Evolutionary conservation across 2,113 vertebrate genomes (phyloP).

Genomic region (Apus apus): DNA sequence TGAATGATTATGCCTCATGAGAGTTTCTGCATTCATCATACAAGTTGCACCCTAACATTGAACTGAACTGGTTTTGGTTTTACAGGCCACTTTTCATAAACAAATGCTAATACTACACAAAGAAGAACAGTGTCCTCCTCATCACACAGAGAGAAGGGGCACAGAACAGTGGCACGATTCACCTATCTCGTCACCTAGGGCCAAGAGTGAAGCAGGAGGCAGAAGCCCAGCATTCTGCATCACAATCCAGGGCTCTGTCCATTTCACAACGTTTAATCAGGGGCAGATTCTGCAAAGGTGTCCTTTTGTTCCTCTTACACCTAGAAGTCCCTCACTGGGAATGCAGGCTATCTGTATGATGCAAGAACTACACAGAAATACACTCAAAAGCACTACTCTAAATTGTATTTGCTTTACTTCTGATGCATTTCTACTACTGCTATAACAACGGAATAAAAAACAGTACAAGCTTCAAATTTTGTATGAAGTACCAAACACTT

Average conservation of each 20-base stretch:
- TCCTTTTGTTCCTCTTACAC: not conserved
- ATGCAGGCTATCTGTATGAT: not conserved
- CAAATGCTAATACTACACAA: not conserved
- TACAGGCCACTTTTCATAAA: not conserved
- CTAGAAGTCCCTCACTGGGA: not conserved
- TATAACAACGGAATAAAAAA: not conserved
- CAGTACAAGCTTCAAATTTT: not conserved
- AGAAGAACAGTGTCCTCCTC: not conserved
- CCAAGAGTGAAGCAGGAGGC: not conserved
- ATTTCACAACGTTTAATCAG: fast-evolving
- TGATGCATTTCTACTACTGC: not conserved
- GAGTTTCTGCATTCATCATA: not conserved
- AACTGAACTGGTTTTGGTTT: not conserved
- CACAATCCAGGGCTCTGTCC: not conserved
- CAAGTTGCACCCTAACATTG: not conserved
- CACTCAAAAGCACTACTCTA: not conserved
- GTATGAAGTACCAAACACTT: slow-evolving; percentile 69
- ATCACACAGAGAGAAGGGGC: not conserved
- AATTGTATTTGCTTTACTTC: not conserved
- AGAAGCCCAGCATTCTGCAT: not conserved
- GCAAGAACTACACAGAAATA: not conserved
- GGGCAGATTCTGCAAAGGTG: not conserved
- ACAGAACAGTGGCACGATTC: not conserved
- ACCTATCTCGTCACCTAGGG: not conserved
- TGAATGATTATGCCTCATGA: not conserved